Conservation (phyloP, 2,113 vertebrate species). For the Sebastes fasciatus region DNA sequence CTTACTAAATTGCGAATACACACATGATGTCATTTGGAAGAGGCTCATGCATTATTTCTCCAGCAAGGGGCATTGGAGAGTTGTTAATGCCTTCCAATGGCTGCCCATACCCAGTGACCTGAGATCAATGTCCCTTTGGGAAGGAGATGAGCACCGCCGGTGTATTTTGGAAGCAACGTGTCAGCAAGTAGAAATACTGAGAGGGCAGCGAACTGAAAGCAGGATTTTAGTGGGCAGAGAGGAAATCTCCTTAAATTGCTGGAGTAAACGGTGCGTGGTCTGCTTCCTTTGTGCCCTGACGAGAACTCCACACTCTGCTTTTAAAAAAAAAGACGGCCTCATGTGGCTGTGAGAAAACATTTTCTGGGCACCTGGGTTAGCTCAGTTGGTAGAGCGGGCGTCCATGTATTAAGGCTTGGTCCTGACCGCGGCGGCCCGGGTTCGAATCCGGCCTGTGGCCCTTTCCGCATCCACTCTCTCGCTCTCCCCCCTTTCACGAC, state of each 20-base stretch:
- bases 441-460: too few species aligned
- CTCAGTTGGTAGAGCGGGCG: too few species aligned
- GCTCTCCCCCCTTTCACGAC: too few species aligned
- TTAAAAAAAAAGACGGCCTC: slow-evolving; percentile 2
- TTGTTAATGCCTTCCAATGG: slow-evolving; percentile 29
- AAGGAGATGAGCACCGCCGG: not conserved
- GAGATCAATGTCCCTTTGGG: slow-evolving; percentile 44
- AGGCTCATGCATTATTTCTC: slow-evolving; percentile 43
- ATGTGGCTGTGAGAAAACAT: not conserved
- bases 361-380: too few species aligned
- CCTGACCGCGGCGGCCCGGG: too few species aligned
- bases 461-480: too few species aligned
- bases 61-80: slow-evolving; percentile 22
- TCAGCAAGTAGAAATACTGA: slow-evolving; percentile 20
- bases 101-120: slow-evolving; percentile 43
- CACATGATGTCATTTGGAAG: slow-evolving; percentile 21
- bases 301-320: slow-evolving; percentile 29
- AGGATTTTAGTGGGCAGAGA: slow-evolving; percentile 16
- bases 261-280: slow-evolving; percentile 18
- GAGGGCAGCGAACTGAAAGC: not conserved
- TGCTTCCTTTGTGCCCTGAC: slow-evolving; percentile 10
- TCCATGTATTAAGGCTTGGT: too few species aligned
- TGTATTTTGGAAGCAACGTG: slow-evolving; percentile 29
- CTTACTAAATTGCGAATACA: slow-evolving; percentile 3
- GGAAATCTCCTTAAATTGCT: slow-evolving; percentile 37